Base-by-base conservation (phyloP, 2,888 invertebrate species). In the Dolichomitus sp. region DNA sequence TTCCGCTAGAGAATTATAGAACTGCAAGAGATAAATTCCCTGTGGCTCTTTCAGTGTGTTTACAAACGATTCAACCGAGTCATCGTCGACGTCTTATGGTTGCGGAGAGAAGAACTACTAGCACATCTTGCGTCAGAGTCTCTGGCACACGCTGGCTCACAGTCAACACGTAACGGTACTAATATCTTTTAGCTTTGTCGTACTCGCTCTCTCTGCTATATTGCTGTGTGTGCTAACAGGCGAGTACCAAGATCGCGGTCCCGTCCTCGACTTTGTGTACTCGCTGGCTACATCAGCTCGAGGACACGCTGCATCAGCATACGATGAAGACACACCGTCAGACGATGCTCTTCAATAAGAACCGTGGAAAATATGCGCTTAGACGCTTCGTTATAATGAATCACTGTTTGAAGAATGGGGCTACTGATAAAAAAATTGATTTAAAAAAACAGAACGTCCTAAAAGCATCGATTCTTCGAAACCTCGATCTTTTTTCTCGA, bases 221-320 rank as follows among this genome's bases (percentile, higher is more conserved):
- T 37, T 9, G 37, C 37, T 33, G 52, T 37, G 61, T 33, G 17
- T 19, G 45, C 75, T 70, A 81, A 52, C 81, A 14, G 81, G 59
- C 78, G 74, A 78, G 81, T 69, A 74, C 78, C 54, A 75, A 75
- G 82, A 82, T 82, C 82, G 75, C 82, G 79, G 82, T 75, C 63
- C 79, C 79, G 63, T 79, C 59, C 70, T 79, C 79, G 45, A 66
- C 70, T 66, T 48, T 42, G 50, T 14, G 40, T 37, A 37, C 66
- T 23, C 54, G 27, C 57, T 23, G 68, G 37, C 42, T 57, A 40
- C 9, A 52, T 48, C 37, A 37, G 23, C 54, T 65, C 33, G 63
- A 42, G 30, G 65, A 80, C 57, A 65, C 72, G 52, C 27, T 54
- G 75, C 65, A 66, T 63, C 54, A 33, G 19, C 54, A 57, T 42